phyloP scores from a whole-genome alignment of 1,140 invertebrate genomes.

The Rhizoglyphus robini region DNA sequence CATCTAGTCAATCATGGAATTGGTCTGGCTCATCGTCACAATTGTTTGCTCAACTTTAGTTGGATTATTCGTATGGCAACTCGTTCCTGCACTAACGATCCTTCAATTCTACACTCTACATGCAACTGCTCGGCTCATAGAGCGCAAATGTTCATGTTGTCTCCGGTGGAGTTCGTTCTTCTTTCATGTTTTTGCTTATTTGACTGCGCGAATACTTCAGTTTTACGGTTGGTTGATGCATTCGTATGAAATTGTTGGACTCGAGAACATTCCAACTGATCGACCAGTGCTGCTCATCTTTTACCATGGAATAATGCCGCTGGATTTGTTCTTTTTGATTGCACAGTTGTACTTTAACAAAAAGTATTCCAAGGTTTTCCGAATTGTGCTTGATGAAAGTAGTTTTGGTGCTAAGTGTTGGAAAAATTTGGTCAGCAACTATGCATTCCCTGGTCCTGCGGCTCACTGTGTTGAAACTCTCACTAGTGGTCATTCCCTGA shows the following conservation, averaged over 20 bases:
- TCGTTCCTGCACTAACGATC: too few species aligned
- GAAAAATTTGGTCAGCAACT: conserved; percentile 43
- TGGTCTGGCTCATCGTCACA: too few species aligned
- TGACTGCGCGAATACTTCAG: too few species aligned
- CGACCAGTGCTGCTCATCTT: conserved; percentile 79
- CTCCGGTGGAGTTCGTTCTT: too few species aligned
- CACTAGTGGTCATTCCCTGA: conserved; percentile 69
- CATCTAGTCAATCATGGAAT: too few species aligned
- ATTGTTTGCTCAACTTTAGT: too few species aligned
- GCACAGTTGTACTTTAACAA: conserved; percentile 64
- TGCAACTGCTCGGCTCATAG: too few species aligned
- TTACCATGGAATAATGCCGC: conserved; percentile 91
- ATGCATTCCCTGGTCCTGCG: conserved; percentile 83
- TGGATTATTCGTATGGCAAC: too few species aligned
- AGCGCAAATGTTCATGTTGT: too few species aligned
- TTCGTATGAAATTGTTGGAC: conserved; percentile 70
- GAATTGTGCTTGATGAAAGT: conserved; percentile 53
- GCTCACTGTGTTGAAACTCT: conserved; percentile 70
- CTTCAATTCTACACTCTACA: too few species aligned
- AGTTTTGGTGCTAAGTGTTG: conserved; percentile 85
- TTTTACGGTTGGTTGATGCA: neutral
- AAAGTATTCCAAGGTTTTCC: conserved; percentile 63
- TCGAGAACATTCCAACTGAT: conserved; percentile 77
- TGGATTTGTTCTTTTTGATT: conserved; percentile 91
- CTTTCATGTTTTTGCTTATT: too few species aligned